A percentile compares a stretch with the other conserved stretches of the same genome.
Conservation (phyloP, 1,140 invertebrate genomes). For the Bombus confusus region DNA sequence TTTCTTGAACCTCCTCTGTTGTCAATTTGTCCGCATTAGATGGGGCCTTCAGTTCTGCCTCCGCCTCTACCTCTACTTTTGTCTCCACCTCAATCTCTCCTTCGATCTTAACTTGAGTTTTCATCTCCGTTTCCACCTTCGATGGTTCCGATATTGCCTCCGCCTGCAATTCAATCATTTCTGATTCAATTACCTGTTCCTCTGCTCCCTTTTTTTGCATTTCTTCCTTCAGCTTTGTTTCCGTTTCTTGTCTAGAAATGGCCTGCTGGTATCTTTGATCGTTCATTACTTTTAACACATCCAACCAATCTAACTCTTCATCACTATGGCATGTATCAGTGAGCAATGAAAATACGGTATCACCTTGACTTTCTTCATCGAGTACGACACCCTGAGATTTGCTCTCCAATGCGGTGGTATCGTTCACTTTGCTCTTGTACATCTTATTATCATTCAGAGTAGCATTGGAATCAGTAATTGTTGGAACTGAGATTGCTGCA, state of each 20-base stretch:
- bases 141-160: no score
- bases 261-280: background rate
- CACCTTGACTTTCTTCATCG: background rate
- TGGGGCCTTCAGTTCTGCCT: background rate
- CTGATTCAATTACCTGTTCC: background rate
- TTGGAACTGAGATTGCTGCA: background rate
- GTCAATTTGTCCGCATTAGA: background rate
- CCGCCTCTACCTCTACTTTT: background rate
- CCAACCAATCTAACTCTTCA: slow-evolving; percentile 50
- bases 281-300: slow-evolving; percentile 51
- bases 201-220: background rate
- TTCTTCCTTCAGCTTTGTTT: background rate
- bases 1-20: background rate
- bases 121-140: background rate
- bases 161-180: background rate
- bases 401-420: background rate
- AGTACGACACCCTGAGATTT: background rate
- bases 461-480: background rate
- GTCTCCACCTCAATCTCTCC: no score
- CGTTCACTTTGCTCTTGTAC: no score
- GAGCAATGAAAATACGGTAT: slow-evolving; percentile 53
- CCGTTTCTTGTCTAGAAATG: background rate
- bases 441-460: background rate
- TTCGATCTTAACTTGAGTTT: no score
- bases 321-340: slow-evolving; percentile 48